A percentile compares a stretch with the other conserved stretches of the same genome.
These are phyloP conservation scores for Danio aesculapii DNA, from an alignment of 2,797 vertebrate genomes.

Conservation along the genomic window DNA sequence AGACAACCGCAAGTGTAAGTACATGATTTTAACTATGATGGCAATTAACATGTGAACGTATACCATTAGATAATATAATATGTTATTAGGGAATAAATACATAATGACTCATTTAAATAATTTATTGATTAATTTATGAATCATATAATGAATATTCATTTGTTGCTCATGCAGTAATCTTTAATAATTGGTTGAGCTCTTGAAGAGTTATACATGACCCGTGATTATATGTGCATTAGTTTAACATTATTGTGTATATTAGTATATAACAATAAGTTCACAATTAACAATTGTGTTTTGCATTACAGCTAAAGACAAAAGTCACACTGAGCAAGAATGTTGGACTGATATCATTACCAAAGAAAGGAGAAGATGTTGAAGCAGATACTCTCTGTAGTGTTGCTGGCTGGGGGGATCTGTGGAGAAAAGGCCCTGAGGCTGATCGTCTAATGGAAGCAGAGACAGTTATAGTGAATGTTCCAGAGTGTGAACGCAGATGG, in stretches of 20 bases:
- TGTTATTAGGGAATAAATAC: too few species aligned
- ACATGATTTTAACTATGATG: too few species aligned
- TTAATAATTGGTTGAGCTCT: too few species aligned
- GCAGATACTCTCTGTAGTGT: slow-evolving; percentile 39
- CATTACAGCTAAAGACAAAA: slow-evolving; percentile 5
- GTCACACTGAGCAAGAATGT: slow-evolving; percentile 6
- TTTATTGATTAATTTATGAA: too few species aligned
- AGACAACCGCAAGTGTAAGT: too few species aligned
- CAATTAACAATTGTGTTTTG: background rate
- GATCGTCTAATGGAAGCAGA: slow-evolving; percentile 38
- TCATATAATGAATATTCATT: too few species aligned
- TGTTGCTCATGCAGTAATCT: too few species aligned
- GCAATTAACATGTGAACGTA: too few species aligned
- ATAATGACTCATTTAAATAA: too few species aligned
- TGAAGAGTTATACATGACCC: too few species aligned
- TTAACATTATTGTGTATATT: too few species aligned
- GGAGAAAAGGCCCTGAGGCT: fast-evolving
- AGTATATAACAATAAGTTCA: background rate
- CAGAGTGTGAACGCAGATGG: background rate
- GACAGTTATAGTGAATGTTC: background rate
- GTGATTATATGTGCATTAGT: background rate
- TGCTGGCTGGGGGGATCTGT: slow-evolving; percentile 55
- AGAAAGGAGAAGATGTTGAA: background rate
- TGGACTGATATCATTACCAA: slow-evolving; percentile 31
- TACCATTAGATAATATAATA: too few species aligned